These are phyloP conservation scores for Liasis olivaceus DNA, from an alignment of 2,797 vertebrate genomes.

Conservation along the genomic window DNA sequence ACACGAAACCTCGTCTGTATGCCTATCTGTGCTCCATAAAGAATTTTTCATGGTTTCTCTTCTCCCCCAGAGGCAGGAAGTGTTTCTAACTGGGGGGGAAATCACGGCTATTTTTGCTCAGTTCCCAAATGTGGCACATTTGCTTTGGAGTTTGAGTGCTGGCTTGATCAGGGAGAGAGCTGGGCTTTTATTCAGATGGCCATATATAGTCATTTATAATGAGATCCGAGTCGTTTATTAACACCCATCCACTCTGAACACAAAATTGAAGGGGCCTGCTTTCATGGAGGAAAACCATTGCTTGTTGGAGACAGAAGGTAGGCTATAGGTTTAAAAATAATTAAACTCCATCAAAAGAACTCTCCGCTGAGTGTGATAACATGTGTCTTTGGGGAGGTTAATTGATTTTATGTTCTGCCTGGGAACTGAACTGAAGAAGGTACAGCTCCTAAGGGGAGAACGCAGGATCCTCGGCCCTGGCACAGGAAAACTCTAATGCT, in stretches of 20 bases:
- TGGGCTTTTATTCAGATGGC: constrained; percentile 61
- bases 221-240: constrained; percentile 44
- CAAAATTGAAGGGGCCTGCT: neutral
- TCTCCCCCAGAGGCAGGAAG: rapidly evolving
- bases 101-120: constrained; percentile 42
- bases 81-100: constrained; percentile 4
- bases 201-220: constrained; percentile 73
- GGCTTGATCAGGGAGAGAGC: neutral
- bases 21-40: neutral
- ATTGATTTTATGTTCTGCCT: neutral
- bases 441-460: neutral
- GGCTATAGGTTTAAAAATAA: neutral
- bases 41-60: neutral
- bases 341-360: neutral
- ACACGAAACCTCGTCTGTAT: neutral
- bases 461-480: neutral
- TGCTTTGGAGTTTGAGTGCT: constrained; percentile 49
- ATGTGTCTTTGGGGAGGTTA: neutral
- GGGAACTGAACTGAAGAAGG: neutral
- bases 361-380: neutral
- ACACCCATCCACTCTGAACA: neutral
- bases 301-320: neutral
- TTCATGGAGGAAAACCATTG: neutral
- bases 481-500: neutral
- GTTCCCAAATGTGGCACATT: constrained; percentile 50